Percentiles rank a stretch among this genome's conserved stretches.
These are phyloP conservation scores for Hymenochirus boettgeri DNA, from an alignment of 2,113 vertebrate species.

Conservation along the genomic window DNA sequence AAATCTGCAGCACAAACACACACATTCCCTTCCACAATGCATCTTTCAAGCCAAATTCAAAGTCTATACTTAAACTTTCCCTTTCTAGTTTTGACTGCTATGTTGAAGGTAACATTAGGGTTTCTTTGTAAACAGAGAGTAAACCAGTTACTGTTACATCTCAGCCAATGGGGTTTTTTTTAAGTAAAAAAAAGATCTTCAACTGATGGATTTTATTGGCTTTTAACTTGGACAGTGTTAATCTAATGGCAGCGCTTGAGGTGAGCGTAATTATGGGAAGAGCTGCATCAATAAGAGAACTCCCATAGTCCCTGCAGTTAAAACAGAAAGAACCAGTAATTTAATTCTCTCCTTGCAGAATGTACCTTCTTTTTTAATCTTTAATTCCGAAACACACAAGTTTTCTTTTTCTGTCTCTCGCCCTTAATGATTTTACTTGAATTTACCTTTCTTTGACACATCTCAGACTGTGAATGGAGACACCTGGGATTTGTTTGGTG, in stretches of 20 bases:
- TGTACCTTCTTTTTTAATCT: slow-evolving; percentile 14
- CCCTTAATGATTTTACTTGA: neutral
- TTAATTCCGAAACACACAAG: neutral
- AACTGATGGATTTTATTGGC: slow-evolving; percentile 19
- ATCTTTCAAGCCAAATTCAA: no score
- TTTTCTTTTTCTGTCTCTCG: neutral
- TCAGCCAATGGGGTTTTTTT: no score
- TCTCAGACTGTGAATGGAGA: neutral
- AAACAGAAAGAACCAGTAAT: neutral
- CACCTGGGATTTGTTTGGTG: neutral
- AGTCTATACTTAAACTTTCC: no score
- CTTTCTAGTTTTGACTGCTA: no score
- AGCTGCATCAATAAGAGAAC: slow-evolving; percentile 11
- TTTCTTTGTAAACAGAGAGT: no score
- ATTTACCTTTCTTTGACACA: slow-evolving; percentile 13
- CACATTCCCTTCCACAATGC: no score
- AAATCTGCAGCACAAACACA: no score
- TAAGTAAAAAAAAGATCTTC: slow-evolving; percentile 6
- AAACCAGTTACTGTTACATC: no score
- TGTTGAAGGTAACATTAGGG: no score
- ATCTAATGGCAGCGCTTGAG: slow-evolving; percentile 11
- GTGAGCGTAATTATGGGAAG: slow-evolving; percentile 31
- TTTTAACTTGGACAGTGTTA: slow-evolving; percentile 4
- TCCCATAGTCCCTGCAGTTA: slow-evolving; percentile 15
- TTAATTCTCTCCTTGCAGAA: neutral